A percentile compares a stretch with the other conserved stretches of the same genome.
Evolutionary conservation across 1,140 invertebrate species (phyloP).

Genomic region (Acromyrmex charruanus): DNA sequence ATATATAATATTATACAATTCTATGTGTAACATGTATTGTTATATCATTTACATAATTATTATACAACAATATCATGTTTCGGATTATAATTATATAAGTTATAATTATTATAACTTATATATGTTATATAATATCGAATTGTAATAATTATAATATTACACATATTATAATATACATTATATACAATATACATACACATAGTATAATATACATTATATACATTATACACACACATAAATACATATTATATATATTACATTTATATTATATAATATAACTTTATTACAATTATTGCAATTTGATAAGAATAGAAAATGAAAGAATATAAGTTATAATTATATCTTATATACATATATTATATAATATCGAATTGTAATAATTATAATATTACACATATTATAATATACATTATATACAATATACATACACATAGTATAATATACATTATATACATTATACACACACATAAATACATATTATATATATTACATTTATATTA

Average conservation of each 20-base stretch:
- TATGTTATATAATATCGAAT: slow-evolving; percentile 8
- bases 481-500: neutral
- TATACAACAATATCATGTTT: slow-evolving; percentile 25
- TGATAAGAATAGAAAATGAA: neutral
- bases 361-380: slow-evolving; percentile 2
- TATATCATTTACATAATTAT: slow-evolving; percentile 24
- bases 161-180: neutral
- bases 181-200: no score
- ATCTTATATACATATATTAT: slow-evolving; percentile 12
- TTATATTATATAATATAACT: slow-evolving; percentile 1
- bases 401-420: no score
- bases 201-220: no score
- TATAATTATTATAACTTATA: slow-evolving; percentile 21
- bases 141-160: neutral
- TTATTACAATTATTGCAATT: neutral
- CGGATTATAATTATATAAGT: slow-evolving; percentile 1
- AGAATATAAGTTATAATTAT: slow-evolving; percentile 23
- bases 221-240: no score
- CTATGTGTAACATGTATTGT: slow-evolving; percentile 18
- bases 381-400: neutral
- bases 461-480: no score
- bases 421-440: no score
- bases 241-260: no score
- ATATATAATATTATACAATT: slow-evolving; percentile 18
- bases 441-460: no score